Conservation (phyloP, 1,140 invertebrate genomes). For the Drosophila azteca region DNA sequence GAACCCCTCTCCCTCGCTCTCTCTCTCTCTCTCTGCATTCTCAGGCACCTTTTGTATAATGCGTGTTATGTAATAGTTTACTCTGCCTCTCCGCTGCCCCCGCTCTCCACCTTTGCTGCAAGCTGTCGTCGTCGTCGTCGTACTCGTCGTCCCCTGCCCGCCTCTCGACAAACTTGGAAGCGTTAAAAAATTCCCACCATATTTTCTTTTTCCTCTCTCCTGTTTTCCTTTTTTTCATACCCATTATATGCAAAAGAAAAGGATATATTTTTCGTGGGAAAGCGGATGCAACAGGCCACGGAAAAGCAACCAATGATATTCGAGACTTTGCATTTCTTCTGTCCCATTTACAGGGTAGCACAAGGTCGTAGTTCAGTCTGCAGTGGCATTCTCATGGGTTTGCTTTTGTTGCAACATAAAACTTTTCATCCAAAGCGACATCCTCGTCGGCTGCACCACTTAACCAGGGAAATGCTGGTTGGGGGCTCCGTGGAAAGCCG, state of each 20-base stretch:
- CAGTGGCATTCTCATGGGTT: too few species aligned
- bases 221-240: conserved; percentile 3
- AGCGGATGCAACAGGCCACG: too few species aligned
- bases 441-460: conserved; percentile 47
- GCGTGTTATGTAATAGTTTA: conserved; percentile 78
- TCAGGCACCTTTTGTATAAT: conserved; percentile 49
- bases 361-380: too few species aligned
- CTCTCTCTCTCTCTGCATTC: conserved; percentile 6
- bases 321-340: too few species aligned
- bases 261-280: too few species aligned
- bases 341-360: too few species aligned
- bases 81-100: conserved; percentile 14
- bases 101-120: conserved; percentile 15
- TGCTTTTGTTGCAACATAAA: conserved; percentile 57
- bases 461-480: conserved; percentile 24
- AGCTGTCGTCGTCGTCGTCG: conserved; percentile 62
- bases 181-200: conserved; percentile 69
- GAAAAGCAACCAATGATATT: too few species aligned
- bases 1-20: not conserved
- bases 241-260: too few species aligned
- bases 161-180: conserved; percentile 37
- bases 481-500: not conserved
- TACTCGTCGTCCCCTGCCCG: conserved; percentile 14
- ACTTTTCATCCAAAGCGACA: conserved; percentile 58
- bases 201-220: conserved; percentile 35